Evolutionary conservation across 1,140 invertebrate species (phyloP), one percentile per base, ranked within the genome.

Genomic region (Radopholus similis): DNA sequence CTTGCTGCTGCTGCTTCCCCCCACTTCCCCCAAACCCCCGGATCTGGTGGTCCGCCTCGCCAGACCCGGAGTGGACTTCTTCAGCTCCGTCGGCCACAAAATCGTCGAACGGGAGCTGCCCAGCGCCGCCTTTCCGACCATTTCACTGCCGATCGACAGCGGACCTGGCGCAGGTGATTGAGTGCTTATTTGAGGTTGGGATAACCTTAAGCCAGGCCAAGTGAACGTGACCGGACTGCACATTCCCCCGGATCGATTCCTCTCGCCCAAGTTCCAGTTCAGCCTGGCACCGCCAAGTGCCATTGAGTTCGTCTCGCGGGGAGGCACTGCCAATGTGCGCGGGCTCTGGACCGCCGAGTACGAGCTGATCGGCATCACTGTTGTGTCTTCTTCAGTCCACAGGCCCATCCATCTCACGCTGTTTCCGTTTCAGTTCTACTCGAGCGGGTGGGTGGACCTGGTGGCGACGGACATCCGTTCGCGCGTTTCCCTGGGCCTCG

Each of bases 291-390:
- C 78, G 9, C 59, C 77, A 37, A 56, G 74, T 21, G 75, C 74
- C 21, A 64, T 82, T 11, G 44, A 23, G 11, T 80, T 78, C 65
- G 49, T 55, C 26, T 79, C 78, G 13, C 44, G 38, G 23, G 76
- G 66, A 38, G 78, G 78, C 18, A 53, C 64, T n/a, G 35, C 82
- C 59, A 71, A 71, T 35, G 51, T 81, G 9, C 62, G 47, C 15
- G 78, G 80, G n/a, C 42, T 68, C 26, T 82, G 80, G 80, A 55
- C 51, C n/a, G 78, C 80, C 9, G 34, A 60, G 26, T 82, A 82
- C 57, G 64, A 64, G 2, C 56, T 64, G 21, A 13, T 77, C 15
- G 38, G 38, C 23, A 64, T 70, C 58, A 62, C 73, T 32, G 77
- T 79, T 64, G 28, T 42, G 38, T 42, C 38, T n/a, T 1, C 38